Conservation (phyloP, 2,797 vertebrate species). For the Rhynchonycteris naso region DNA sequence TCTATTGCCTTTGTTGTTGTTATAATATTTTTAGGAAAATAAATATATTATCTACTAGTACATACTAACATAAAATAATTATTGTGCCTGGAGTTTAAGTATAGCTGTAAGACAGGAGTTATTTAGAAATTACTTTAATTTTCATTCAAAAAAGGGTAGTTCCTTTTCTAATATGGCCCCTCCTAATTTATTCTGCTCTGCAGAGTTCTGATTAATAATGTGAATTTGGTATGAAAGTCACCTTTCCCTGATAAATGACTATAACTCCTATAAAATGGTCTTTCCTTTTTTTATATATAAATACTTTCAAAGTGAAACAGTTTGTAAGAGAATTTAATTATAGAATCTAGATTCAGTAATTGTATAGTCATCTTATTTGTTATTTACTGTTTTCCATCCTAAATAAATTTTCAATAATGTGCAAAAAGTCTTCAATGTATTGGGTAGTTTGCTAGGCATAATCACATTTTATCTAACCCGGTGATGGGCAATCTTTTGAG, state of each 20-base stretch:
- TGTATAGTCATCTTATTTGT: neutral
- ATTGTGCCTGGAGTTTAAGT: neutral
- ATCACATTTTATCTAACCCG: neutral
- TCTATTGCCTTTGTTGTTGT: neutral
- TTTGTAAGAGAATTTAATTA: neutral
- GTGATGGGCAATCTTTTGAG: too few species aligned
- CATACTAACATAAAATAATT: neutral
- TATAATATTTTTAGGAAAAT: constrained; percentile 28
- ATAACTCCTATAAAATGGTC: neutral
- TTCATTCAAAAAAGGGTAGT: neutral
- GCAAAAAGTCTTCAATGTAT: neutral
- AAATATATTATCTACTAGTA: neutral
- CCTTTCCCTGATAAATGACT: neutral
- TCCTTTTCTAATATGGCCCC: neutral
- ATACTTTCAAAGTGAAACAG: neutral
- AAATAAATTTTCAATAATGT: neutral
- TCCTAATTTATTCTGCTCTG: neutral
- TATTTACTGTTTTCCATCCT: neutral
- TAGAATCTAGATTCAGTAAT: neutral
- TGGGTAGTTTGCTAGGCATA: neutral
- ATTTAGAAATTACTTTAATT: constrained; percentile 32
- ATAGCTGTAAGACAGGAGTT: neutral
- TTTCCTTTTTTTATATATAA: neutral
- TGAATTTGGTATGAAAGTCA: neutral
- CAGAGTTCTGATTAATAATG: neutral